Percentiles rank a stretch among this genome's conserved stretches.
phyloP scores from a whole-genome alignment of 2,888 invertebrate genomes.

The Caenorhabditis imperialis region DNA sequence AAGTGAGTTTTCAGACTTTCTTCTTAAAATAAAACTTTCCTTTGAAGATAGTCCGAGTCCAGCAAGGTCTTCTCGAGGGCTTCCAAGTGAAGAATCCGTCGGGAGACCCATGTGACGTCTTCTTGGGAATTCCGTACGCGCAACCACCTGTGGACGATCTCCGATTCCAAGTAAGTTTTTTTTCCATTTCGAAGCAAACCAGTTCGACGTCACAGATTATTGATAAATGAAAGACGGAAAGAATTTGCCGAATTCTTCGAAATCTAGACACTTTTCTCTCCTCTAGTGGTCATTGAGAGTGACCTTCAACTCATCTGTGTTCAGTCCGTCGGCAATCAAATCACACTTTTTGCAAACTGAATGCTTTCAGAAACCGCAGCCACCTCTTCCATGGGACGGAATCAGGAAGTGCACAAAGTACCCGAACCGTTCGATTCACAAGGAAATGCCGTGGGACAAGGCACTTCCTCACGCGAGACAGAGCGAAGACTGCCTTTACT shows the following conservation, averaged over 20 bases:
- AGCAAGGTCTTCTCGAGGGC: constrained; percentile 52
- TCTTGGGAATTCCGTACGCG: constrained; percentile 64
- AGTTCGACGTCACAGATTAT: constrained; percentile 29
- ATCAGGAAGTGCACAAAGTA: constrained; percentile 60
- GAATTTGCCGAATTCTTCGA: constrained; percentile 47
- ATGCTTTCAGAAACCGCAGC: constrained; percentile 68
- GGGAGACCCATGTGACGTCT: constrained; percentile 56
- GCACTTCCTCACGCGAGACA: constrained; percentile 49
- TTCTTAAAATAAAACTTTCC: not conserved
- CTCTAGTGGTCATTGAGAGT: constrained; percentile 16
- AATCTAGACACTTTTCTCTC: constrained; percentile 29
- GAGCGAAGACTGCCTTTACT: constrained; percentile 71
- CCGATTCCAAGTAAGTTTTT: constrained; percentile 58
- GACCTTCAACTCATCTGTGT: constrained; percentile 23
- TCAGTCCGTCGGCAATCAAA: no score
- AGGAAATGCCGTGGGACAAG: constrained; percentile 72
- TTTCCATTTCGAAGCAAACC: constrained; percentile 22
- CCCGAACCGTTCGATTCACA: constrained; percentile 65
- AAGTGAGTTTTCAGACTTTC: constrained; percentile 6
- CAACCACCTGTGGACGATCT: constrained; percentile 60
- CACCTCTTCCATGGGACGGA: constrained; percentile 59
- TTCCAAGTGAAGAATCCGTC: constrained; percentile 16
- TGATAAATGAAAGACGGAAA: constrained; percentile 2
- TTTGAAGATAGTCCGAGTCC: constrained; percentile 41
- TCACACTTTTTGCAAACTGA: no score